Evolutionary conservation across 2,888 invertebrate species (phyloP).

Genomic region (Athalia cordata): DNA sequence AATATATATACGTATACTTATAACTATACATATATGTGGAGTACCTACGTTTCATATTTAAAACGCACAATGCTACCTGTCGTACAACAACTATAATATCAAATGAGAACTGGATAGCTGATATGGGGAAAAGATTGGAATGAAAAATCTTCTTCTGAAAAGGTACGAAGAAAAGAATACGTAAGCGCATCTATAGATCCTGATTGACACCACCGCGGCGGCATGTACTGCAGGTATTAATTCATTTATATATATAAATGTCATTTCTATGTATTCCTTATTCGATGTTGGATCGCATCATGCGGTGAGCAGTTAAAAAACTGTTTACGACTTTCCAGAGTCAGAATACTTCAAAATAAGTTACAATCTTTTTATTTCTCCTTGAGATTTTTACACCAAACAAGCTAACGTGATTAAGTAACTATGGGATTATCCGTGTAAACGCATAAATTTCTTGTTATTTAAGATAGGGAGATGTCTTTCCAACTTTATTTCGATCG

Average conservation of each 20-base stretch:
- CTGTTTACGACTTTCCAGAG: conserved; percentile 33
- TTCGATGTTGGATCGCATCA: conserved; percentile 16
- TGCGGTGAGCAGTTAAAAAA: conserved; percentile 31
- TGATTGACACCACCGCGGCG: too few relatives aligned
- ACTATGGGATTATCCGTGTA: conserved; percentile 67
- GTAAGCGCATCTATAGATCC: not conserved
- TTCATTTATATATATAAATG: not conserved
- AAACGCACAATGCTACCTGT: conserved; percentile 41
- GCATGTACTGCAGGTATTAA: too few relatives aligned
- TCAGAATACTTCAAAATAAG: conserved; percentile 10
- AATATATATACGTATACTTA: not conserved
- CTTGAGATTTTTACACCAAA: not conserved
- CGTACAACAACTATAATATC: not conserved
- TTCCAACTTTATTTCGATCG: conserved; percentile 63
- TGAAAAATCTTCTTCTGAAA: conserved; percentile 1
- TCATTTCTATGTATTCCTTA: conserved; percentile 30
- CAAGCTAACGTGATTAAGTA: conserved; percentile 65
- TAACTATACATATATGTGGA: too few relatives aligned
- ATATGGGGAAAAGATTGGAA: not conserved
- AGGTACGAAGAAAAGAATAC: not conserved
- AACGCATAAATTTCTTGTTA: conserved; percentile 67
- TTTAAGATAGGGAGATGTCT: conserved; percentile 61
- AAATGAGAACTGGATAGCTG: conserved; percentile 11
- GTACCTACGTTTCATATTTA: conserved; percentile 34
- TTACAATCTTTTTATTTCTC: not conserved